A percentile compares a stretch with the other conserved stretches of the same genome.
These are phyloP conservation scores for Nudaria mundana DNA, from an alignment of 2,888 invertebrate species.

Conservation along the genomic window DNA sequence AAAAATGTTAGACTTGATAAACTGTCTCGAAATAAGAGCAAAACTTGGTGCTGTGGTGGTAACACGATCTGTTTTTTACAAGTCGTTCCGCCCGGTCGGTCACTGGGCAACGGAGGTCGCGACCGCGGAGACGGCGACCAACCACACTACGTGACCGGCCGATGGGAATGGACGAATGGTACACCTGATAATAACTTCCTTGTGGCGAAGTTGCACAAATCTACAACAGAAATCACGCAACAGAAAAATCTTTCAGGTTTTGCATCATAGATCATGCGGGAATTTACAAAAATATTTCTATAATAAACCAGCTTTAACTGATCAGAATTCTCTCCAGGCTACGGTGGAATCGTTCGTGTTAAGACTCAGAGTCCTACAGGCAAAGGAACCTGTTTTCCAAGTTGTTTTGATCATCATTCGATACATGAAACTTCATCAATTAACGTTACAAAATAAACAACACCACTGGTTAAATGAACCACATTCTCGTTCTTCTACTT, in stretches of 20 bases:
- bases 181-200: slow-evolving; percentile 51
- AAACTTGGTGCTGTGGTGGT: slow-evolving; percentile 43
- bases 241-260: slow-evolving; percentile 1
- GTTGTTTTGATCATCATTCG: too few relatives aligned
- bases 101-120: slow-evolving; percentile 51
- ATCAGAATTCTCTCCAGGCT: too few relatives aligned
- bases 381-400: too few relatives aligned
- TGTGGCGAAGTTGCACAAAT: slow-evolving; percentile 33
- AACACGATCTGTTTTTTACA: slow-evolving; percentile 60
- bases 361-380: too few relatives aligned
- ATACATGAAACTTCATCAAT: not conserved
- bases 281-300: too few relatives aligned
- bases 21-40: slow-evolving; percentile 57
- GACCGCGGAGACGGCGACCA: slow-evolving; percentile 41
- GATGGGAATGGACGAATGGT: slow-evolving; percentile 60
- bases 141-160: slow-evolving; percentile 50
- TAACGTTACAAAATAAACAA: slow-evolving; percentile 13
- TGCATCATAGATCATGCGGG: not conserved
- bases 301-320: too few relatives aligned
- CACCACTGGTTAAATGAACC: slow-evolving; percentile 14
- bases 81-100: slow-evolving; percentile 54
- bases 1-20: slow-evolving; percentile 48
- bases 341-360: too few relatives aligned
- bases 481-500: slow-evolving; percentile 13
- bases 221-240: slow-evolving; percentile 17